Evolutionary conservation across 2,888 invertebrate species (phyloP), one percentile per base, ranked within the genome.

Genomic region (Troglohyphantes excavatus): DNA sequence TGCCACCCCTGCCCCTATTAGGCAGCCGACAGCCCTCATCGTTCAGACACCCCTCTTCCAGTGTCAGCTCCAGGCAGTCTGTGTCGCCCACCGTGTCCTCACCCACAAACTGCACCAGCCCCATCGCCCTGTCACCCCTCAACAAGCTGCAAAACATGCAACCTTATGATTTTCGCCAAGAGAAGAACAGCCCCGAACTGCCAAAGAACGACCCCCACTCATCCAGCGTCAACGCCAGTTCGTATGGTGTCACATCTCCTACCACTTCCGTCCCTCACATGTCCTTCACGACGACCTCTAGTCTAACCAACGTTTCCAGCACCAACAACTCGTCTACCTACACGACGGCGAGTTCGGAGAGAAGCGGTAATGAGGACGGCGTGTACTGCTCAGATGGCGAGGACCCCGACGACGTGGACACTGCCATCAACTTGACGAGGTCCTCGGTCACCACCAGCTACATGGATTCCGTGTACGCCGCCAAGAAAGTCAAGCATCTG

Each of bases 141-240:
- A 97, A 96, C 93, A 96, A 97, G 92, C 95, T 98, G 72, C 98
- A 98, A 94, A 98, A 96, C 92, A 98, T 98, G 98, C 98, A 98
- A 93, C 98, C 98, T 0, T 98, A 98, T 93, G 98, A 98, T 93
- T 98, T 97, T 93, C 95, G 98, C 93, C 95, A 98, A 43, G 91
- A 92, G 2, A 88, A 90, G 23, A 70, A 23, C 17, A 87, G 91
- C 19, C 91, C 91, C 3, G 90, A 91, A 29, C 26, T 59, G 7
- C 46, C 85, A 19, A 78, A 78, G 33, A 81, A 21, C 21, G 86
- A 83, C 39, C 27, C 75, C n/a, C 46, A 88, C 23, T 13, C 21
- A 27, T 19, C 53, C 2, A 11, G 29, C 53, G 17, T n/a, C 33
- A 26, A 78, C n/a, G 61, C 73, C 43, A 73, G 63, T 19, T 19